phyloP scores from a whole-genome alignment of 2,888 invertebrate genomes.

The Copidosoma aretas region DNA sequence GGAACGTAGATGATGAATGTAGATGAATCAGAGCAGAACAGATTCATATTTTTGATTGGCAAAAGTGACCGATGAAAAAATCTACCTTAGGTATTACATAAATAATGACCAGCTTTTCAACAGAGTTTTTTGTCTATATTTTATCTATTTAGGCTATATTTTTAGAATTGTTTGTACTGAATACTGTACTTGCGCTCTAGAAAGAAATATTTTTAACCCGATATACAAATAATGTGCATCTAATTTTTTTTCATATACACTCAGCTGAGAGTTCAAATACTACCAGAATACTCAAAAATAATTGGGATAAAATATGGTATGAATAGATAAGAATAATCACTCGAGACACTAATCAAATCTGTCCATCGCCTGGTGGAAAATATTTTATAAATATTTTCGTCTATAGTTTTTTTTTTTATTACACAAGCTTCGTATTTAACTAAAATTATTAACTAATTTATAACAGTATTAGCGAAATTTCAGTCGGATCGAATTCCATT shows the following conservation, averaged over 20 bases:
- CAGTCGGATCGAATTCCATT: constrained; percentile 25
- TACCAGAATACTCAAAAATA: neutral
- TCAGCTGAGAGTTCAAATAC: neutral
- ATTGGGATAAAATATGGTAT: neutral
- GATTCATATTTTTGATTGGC: constrained; percentile 21
- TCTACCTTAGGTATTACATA: constrained; percentile 17
- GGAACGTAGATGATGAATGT: neutral
- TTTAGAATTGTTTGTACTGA: constrained; percentile 3
- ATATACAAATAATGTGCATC: neutral
- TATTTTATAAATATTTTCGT: constrained; percentile 8
- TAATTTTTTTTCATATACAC: neutral
- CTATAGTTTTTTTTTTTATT: too few species aligned
- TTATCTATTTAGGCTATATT: constrained; percentile 29
- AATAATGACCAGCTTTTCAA: constrained; percentile 10
- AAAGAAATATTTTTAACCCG: constrained; percentile 8
- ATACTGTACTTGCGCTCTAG: too few species aligned
- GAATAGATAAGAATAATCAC: neutral
- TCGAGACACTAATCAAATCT: neutral
- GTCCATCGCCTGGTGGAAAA: neutral
- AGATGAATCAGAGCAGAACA: constrained; percentile 13
- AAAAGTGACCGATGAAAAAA: constrained; percentile 25
- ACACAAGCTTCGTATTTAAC: neutral
- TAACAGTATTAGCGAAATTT: constrained; percentile 34
- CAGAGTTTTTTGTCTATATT: constrained; percentile 1
- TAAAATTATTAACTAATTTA: constrained; percentile 9